These are phyloP conservation scores for Rhinolophus ferrumequinum DNA, from an alignment of 2,113 vertebrate species.

Conservation along the genomic window DNA sequence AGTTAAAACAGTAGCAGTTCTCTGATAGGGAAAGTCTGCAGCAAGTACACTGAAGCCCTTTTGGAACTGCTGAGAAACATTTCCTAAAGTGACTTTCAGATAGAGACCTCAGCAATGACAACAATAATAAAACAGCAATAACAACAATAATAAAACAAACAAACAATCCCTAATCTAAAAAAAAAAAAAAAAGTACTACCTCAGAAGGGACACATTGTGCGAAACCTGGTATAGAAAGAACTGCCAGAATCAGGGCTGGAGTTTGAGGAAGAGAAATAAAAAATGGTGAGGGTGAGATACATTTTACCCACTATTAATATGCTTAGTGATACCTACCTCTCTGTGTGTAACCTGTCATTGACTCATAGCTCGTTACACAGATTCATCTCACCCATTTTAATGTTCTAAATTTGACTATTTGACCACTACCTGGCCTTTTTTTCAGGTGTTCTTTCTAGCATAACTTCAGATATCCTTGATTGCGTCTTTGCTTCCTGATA, in stretches of 20 bases:
- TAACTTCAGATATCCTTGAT: neutral
- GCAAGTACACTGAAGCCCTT: neutral
- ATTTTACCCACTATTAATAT: neutral
- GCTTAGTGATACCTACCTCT: neutral
- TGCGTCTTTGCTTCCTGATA: neutral
- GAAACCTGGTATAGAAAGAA: neutral
- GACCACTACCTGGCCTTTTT: neutral
- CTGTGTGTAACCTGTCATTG: neutral
- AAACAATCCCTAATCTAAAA: too few species aligned
- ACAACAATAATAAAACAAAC: neutral
- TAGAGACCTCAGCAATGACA: neutral
- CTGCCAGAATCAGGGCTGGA: neutral
- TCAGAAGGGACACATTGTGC: neutral
- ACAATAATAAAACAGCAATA: neutral
- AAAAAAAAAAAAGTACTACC: neutral
- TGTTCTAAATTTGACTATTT: neutral
- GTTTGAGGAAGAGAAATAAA: neutral
- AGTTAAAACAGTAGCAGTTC: neutral
- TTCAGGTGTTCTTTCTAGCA: neutral
- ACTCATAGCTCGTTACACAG: neutral
- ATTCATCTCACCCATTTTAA: neutral
- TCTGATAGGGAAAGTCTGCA: neutral
- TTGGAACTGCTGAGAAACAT: neutral
- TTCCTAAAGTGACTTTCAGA: neutral
- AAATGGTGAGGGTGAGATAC: neutral